Evolutionary conservation across 1,140 invertebrate species (phyloP).

Genomic region (Amyelois transitella): DNA sequence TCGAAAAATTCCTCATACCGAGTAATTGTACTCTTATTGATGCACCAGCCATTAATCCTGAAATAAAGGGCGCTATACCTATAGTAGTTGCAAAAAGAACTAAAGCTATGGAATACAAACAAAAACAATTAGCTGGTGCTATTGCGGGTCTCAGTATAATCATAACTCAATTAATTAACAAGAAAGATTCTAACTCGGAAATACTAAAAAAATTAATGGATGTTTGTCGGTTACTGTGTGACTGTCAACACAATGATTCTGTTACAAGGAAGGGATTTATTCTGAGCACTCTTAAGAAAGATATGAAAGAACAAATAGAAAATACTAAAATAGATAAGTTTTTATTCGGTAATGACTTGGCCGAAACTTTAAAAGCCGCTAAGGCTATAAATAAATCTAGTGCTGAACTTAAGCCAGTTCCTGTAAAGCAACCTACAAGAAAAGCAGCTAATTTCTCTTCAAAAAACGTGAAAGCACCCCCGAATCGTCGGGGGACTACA

Average conservation of each 20-base stretch:
- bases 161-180: too few species aligned
- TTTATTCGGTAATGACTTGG: conserved; percentile 8
- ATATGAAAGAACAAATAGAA: conserved; percentile 10
- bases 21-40: conserved; percentile 7
- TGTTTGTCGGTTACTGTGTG: too few species aligned
- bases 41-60: conserved; percentile 6
- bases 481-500: too few species aligned
- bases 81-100: conserved; percentile 1
- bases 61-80: conserved; percentile 8
- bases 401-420: conserved; percentile 5
- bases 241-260: conserved; percentile 11
- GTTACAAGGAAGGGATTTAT: conserved; percentile 8
- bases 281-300: conserved; percentile 6
- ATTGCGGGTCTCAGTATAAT: too few species aligned
- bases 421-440: too few species aligned
- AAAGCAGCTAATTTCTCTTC: too few species aligned
- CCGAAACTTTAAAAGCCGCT: conserved; percentile 10
- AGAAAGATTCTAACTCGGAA: too few species aligned
- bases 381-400: conserved; percentile 11
- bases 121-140: too few species aligned
- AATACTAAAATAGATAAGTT: conserved; percentile 8
- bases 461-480: too few species aligned
- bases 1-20: conserved; percentile 6
- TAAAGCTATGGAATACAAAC: too few species aligned
- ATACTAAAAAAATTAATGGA: too few species aligned